Evolutionary conservation across 2,888 invertebrate genomes (phyloP), one percentile per base, ranked within the genome.

Genomic region (Mythimna ferrago): DNA sequence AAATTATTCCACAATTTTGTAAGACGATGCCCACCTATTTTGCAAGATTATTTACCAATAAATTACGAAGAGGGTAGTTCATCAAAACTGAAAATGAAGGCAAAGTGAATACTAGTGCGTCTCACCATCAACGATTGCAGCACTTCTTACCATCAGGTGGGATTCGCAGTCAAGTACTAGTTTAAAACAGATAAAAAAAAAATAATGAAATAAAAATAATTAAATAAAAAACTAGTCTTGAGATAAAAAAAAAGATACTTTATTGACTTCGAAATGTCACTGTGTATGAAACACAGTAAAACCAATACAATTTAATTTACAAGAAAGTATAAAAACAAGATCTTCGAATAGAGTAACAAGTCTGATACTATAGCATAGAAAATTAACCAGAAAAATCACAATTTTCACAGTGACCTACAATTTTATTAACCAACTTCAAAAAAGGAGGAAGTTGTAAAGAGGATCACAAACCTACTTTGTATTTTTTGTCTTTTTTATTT

Each of bases 251-350:
- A 83, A 81, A 66, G 32, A 57, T 48, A 74, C 53, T 83, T 83
- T 84, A 84, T 78, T 83, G 68, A 81, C 81, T 74, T 72, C 51
- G 60, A 71, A 65, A 61, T 41, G 51, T 73, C 61, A 73, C 9
- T 38, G 32, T 32, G 32, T 32, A 32, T 32, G 1, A 9, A 66
- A 73, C 56, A 74, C 41, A 61, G 35, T 71, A 76, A 54, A 53
- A 70, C 54, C 65, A 76, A 76, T 66, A 83, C 66, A 63, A 41
- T 41, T 41, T 35, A 71, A 78, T 76, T 66, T 76, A 79, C 67
- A 81, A 70, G 60, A 73, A 77, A 80, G 26, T 76, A 76, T 58
- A 79, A 82, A 38, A 83, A 83, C 66, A 80, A 84, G 73, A 78
- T 76, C 67, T 73, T 66, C 35, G 35, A 44, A 10, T 54, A 10